Evolutionary conservation across 1,140 invertebrate species (phyloP), one percentile per base, ranked within the genome.

Genomic region (Elymnias hypermnestra): DNA sequence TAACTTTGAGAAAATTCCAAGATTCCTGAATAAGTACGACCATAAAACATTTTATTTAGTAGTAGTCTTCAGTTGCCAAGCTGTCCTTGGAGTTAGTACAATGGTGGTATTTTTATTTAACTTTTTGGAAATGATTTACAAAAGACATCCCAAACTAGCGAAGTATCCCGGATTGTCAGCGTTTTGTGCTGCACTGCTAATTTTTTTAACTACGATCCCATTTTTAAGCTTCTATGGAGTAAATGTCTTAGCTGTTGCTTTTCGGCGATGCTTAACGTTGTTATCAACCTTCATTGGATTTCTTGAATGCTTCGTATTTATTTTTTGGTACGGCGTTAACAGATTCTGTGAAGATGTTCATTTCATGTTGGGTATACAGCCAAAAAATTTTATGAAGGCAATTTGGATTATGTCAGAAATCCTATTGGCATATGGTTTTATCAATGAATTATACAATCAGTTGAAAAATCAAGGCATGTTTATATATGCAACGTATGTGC

Each of bases 311-410:
- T 5, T 66, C 2, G 63, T 74, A 0, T 84, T 82, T 35, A 41
- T 84, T 1, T 5, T 76, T 13, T 72, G 58, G 44, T 82, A 82
- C 19, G 81, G 81, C 0, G 10, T 72, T 8, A 53, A 69, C 13
- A 72, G 36, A 38, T 82, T 84, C 50, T 66, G 59, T 0, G 77
- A 84, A 54, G 79, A 84, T 28, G 57, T 84, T 8, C 77, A 84
- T 47, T 84, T 82, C 19, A 84, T 84, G 79, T 55, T 73, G 19
- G 79, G 79, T 2, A 55, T 76, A 0, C 63, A 64, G 21, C 73
- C 75, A n/a, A 71, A 57, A n/a, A 53, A 35, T 6, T 70, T 37
- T 22, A 63, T 83, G 41, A 79, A 70, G 48, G 12, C 53, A 0
- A 38, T 50, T 10, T 83, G 75, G 77, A 3, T 73, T 0, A 4